These are phyloP conservation scores for Porphyrio hochstetteri DNA, from an alignment of 2,113 vertebrate genomes.

Conservation along the genomic window DNA sequence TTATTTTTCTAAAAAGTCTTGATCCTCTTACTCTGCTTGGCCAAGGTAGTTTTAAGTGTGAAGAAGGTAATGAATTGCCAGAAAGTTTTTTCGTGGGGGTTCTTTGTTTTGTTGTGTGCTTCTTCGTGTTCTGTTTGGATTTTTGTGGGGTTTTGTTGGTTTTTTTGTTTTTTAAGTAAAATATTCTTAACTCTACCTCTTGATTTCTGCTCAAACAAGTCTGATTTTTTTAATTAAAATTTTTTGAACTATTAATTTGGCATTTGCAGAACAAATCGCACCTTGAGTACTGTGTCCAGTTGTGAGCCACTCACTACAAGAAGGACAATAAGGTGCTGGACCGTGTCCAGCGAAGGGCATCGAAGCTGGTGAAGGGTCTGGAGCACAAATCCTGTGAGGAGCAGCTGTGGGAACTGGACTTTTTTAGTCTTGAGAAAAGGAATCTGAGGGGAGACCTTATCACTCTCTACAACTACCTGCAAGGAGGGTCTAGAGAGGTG, in stretches of 20 bases:
- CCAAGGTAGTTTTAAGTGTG: not conserved
- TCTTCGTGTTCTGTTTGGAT: not conserved
- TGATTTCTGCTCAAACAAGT: not conserved
- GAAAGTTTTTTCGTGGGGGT: not conserved
- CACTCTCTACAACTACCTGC: too few relatives aligned
- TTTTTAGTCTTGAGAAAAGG: too few relatives aligned
- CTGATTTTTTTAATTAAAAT: not conserved
- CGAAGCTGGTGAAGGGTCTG: too few relatives aligned
- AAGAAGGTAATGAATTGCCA: not conserved
- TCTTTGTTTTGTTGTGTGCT: not conserved
- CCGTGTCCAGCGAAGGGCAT: too few relatives aligned
- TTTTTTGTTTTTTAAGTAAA: not conserved
- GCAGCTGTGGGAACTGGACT: too few relatives aligned
- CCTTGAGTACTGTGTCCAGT: not conserved
- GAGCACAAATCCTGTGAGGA: too few relatives aligned
- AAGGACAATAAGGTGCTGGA: too few relatives aligned
- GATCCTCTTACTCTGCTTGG: not conserved
- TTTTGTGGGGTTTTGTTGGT: too few relatives aligned
- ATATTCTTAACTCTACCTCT: not conserved
- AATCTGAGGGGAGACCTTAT: too few relatives aligned
- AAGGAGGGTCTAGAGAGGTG: too few relatives aligned
- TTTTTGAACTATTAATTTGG: not conserved
- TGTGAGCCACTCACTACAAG: too few relatives aligned
- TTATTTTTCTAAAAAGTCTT: not conserved
- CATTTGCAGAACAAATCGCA: not conserved